Percentiles rank a stretch among this genome's conserved stretches.
phyloP scores from a whole-genome alignment of 2,888 invertebrate genomes.

The Drosophila hamatofila region DNA sequence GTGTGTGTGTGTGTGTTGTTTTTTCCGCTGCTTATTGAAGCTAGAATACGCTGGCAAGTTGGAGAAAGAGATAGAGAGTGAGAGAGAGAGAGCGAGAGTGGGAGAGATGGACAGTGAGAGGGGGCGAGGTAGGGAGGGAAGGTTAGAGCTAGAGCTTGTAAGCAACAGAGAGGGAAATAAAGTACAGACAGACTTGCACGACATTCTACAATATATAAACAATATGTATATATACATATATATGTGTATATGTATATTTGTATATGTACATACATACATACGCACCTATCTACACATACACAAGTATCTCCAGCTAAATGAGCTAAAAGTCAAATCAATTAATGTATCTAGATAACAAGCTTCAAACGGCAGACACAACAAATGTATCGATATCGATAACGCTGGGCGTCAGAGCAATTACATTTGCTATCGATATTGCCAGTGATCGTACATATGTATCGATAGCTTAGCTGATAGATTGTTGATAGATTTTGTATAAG shows the following conservation, averaged over 20 bases:
- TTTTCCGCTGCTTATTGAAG: constrained; percentile 47
- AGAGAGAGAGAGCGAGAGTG: not conserved
- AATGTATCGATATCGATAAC: not conserved
- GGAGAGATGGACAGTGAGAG: not conserved
- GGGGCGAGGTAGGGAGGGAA: not conserved
- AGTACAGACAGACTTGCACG: constrained; percentile 22
- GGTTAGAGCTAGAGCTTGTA: not conserved
- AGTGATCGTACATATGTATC: not conserved
- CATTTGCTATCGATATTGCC: not conserved
- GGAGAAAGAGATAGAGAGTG: not conserved
- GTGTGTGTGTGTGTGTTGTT: constrained; percentile 16
- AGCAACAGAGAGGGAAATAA: not conserved
- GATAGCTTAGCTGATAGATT: not conserved
- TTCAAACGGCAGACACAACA: not conserved
- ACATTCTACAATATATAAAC: constrained; percentile 8
- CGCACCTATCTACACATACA: not conserved
- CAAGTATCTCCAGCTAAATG: not conserved
- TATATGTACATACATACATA: not conserved
- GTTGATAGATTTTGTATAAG: not conserved
- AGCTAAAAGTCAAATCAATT: constrained; percentile 4
- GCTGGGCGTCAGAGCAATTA: too few relatives aligned
- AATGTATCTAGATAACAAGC: not conserved
- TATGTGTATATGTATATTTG: not conserved
- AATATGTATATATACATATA: not conserved
- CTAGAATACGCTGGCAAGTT: constrained; percentile 29